Evolutionary conservation across 2,797 vertebrate genomes (phyloP), one percentile per base, ranked within the genome.

Genomic region (Setipinna tenuifilis): DNA sequence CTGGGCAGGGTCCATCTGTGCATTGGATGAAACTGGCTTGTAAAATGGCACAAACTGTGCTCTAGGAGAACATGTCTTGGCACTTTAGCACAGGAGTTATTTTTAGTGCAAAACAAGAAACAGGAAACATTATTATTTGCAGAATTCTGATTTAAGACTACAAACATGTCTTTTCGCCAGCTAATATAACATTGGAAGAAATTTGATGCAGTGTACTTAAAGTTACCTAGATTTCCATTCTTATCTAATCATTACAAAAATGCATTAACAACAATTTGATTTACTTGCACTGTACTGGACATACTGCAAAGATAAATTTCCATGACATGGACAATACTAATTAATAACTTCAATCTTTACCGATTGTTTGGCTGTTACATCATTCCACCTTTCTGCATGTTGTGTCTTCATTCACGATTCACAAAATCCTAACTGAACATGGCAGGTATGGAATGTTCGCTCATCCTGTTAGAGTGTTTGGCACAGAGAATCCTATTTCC

Each of bases 1-100:
- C 89, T 89, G 88, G 81, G 90, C 91, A 89, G 90, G 91, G 17
- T 44, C 71, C 71, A 78, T 78, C 71, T 78, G 31, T 41, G 71
- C 71, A 19, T 41, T 78, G 31, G 71, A 31, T 21, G 71, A 78
- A 44, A 78, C 71, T 78, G 71, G 6, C 50, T 28, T 17, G 25
- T 78, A 5, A 17, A 31, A 75, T 41, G 31, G 68, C 68, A 75
- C 28, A 6, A 41, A 41, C 68, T 75, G 68, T 75, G 68, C 68
- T 19, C 68, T 35, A 5, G 71, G 35, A 78, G 71, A 44, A 78
- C 71, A 78, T 21, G 17, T 75, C 68, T 75, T 75, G 31, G 31
- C 65, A 71, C 1, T 31, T 41, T 16, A 16, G 65, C 25, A 31
- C 19, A 59, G 58, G 58, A 59, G 58, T 59, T 65, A 23, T 65